Evolutionary conservation across 2,797 vertebrate species (phyloP), one percentile per base, ranked within the genome.

Genomic region (Anguilla marmorata): DNA sequence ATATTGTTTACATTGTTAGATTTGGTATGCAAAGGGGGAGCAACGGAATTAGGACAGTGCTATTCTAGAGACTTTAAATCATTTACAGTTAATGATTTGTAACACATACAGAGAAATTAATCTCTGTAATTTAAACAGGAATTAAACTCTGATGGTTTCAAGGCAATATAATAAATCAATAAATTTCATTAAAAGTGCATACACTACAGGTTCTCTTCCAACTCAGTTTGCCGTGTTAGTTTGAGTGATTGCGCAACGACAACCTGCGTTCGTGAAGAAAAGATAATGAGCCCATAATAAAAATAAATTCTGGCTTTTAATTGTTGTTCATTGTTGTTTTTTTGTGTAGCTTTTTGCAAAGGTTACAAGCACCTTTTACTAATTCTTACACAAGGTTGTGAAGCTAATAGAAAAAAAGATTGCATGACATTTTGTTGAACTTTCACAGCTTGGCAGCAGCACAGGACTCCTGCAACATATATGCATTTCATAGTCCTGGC

Each of bases 1-100:
- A 76, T 5, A 45, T 45, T 63, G 88, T 89, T 89, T 87, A 72
- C 58, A 69, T 30, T 37, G 54, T 6, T 63, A 60, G 45, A 72
- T 50, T 66, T 30, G 58, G 45, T 80, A 84, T 11, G 87, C 82
- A 74, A 33, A 87, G 37, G 66, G 84, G 1, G 56, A 80, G 82
- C 82, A n/a, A 24, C 12, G 16, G 83, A 84, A 84, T 84, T 84
- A n/a, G 8, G 48, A 1, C 48, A 84, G 8, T 11, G n/a, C 74
- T 45, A 27, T 16, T 24, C 76, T 24, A 41, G 33, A 76, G 30
- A 76, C 27, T 69, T 72, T 41, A 76, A 76, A 76, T 76, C 33
- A 50, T 24, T 82, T 50, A 12, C 79, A 48, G 45, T 37, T n/a
- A 69, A 58, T 16, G 79, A 86, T 84, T 54, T 72, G 85, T 50